Evolutionary conservation across 2,113 vertebrate species (phyloP), one percentile per base, ranked within the genome.

Genomic region (Crotophaga sulcirostris): DNA sequence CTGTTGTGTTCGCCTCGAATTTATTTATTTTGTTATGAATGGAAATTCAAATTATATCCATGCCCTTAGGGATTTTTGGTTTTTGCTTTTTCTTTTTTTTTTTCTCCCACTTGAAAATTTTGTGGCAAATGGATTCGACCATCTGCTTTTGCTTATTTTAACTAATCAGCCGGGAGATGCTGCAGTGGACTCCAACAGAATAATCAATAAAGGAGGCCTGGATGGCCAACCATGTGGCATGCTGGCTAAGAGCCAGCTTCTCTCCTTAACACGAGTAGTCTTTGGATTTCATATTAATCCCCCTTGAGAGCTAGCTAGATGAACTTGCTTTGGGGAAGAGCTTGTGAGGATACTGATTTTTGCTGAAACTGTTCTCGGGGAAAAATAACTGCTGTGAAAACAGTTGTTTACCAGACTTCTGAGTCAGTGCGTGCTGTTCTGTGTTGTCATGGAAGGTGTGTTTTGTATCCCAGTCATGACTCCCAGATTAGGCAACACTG

Each of bases 111-210:
- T 78, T 64, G 38, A 69, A 86, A 89, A 59, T 38, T 16, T 49
- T 49, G 44, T 82, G 69, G n/a, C 28, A 49, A 67, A 62, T 10
- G 31, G 15, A 59, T 89, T 68, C 44, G 51, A 82, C 84, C 60
- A 64, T 82, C 75, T 85, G 64, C 34, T 89, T 62, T 78, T 83
- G 60, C 56, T 83, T 94, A 79, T 66, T 95, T 91, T 79, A 64
- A 60, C 40, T 89, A 56, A 83, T 78, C 40, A 78, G 3, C 38
- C 2, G 6, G 49, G 56, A 75, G 81, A 60, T 83, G 40, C 31
- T 74, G 38, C 40, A 49, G 31, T 40, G 60, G 44, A 55, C 36
- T 83, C 67, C 60, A 68, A 31, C 20, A 60, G 51, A 85, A 68
- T 82, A 91, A 91, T 89, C 89, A 81, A 64, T 81, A 81, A 58